Base-by-base conservation (phyloP, 2,113 vertebrate species). In the Zingel zingel region DNA sequence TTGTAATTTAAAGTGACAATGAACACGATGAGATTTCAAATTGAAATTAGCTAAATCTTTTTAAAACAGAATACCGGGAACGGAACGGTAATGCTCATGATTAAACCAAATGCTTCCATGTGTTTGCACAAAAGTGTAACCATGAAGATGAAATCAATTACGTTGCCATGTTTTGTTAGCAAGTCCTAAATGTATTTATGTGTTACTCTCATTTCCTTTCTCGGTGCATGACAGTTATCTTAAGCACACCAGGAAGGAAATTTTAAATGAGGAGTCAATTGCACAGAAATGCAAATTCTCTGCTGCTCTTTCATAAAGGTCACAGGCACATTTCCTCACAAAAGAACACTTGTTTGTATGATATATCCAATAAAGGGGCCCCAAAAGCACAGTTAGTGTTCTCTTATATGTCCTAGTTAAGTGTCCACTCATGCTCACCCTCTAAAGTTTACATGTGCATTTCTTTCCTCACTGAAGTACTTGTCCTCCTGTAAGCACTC, bases 1-100 rank as follows among this genome's bases (percentile, higher is more conserved):
- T 33, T 58, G 50, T 84, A 75, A 90, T 13, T 47, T 72, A 59
- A 79, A 86, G 68, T 59, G 73, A 79, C 83, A 81, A 79, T 76
- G 54, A 69, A 85, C 86, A 83, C 13, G 45, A 53, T 54, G 45
- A 77, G 51, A 82, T 77, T 45, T 39, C 58, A 66, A 61, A 64
- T 25, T 61, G 14, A 82, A 80, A 73, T 43, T 11, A 80, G 51
- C 27, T n/a, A 19, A 67, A 77, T 54, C 45, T 82, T 61, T 67
- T 19, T 43, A 45, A 43, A 36, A 21, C 25, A 14, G 23, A 19
- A 39, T 10, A 57, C 23, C 36, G 0, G 11, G 12, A 66, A 30
- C 11, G 3, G n/a, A 45, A n/a, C 54, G 63, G 74, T 67, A 3
- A 57, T 33, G 66, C 33, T 74, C 75, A 83, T 30, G 45, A 74